phyloP scores from a whole-genome alignment of 2,113 vertebrate species.

The Cinclus cinclus region DNA sequence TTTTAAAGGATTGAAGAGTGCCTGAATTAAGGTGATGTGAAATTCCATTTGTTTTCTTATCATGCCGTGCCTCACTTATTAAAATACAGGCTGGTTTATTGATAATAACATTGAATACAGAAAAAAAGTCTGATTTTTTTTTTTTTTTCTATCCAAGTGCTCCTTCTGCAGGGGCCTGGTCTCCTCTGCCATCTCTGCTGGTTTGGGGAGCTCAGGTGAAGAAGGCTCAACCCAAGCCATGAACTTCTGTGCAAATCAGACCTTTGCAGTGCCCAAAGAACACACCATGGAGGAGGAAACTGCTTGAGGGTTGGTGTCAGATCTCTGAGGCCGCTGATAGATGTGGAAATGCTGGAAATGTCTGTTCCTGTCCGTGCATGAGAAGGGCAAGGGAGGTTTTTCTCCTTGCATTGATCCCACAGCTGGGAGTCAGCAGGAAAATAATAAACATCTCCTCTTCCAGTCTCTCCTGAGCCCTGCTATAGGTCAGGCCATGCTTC shows the following conservation, averaged over 20 bases:
- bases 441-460: neutral
- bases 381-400: neutral
- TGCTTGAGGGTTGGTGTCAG: neutral
- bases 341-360: neutral
- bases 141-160: neutral
- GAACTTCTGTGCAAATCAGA: neutral
- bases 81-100: neutral
- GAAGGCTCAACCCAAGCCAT: accelerated
- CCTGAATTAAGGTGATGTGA: neutral
- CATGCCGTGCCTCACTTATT: neutral
- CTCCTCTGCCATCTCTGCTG: neutral
- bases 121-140: neutral
- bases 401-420: neutral
- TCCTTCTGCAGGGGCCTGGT: neutral
- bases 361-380: accelerated
- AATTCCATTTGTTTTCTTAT: neutral
- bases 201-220: neutral
- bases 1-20: neutral
- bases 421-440: neutral
- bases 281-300: neutral
- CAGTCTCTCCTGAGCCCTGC: neutral
- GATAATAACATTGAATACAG: neutral
- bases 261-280: neutral
- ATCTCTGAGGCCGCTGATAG: neutral
- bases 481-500: neutral